Evolutionary conservation across 2,888 invertebrate species (phyloP), one percentile per base, ranked within the genome.

Genomic region (Creontiades dilutus): DNA sequence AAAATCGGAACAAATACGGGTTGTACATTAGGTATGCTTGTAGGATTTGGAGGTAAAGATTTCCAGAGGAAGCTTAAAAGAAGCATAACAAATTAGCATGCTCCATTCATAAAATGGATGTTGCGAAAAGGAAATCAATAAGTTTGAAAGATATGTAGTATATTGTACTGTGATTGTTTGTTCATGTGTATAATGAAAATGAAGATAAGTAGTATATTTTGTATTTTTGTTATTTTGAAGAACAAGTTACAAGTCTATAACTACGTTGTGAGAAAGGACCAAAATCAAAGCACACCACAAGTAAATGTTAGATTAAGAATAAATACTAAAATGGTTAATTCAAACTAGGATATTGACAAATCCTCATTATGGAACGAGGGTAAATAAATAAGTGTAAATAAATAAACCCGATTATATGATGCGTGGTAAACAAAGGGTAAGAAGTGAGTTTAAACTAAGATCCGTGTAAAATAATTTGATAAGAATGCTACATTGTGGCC

Each of bases 101-200:
- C 86, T 86, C 86, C 86, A 68, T 86, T 86, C 86, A 86, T 81
- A 57, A 68, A 46, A 86, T 86, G 86, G 86, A 86, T 46, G 37
- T 68, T 46, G 81, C 81, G 14, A 81, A 48, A 81, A 47, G 23
- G 47, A 81, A 81, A 81, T 81, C 2, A n/a, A 19, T 81, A 48
- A 81, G 61, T 47, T 46, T 14, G 19, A 48, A 81, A 46, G 76
- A 48, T 48, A 13, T 46, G 81, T 37, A 81, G 47, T 48, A 81
- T 46, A 47, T 47, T 76, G 48, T 81, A 46, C 48, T 81, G 81
- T 81, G 28, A 81, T 81, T 48, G 47, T 46, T 81, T 47, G 81
- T 81, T 81, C 48, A 47, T 81, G 81, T 81, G 81, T 81, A 61
- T 61, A 61, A 61, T 61, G 61, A 61, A 61, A 61, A 61, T 19